Percentiles rank a stretch among this genome's conserved stretches.
Evolutionary conservation across 2,888 invertebrate species (phyloP).

Genomic region (Elaeidobius kamerunicus): DNA sequence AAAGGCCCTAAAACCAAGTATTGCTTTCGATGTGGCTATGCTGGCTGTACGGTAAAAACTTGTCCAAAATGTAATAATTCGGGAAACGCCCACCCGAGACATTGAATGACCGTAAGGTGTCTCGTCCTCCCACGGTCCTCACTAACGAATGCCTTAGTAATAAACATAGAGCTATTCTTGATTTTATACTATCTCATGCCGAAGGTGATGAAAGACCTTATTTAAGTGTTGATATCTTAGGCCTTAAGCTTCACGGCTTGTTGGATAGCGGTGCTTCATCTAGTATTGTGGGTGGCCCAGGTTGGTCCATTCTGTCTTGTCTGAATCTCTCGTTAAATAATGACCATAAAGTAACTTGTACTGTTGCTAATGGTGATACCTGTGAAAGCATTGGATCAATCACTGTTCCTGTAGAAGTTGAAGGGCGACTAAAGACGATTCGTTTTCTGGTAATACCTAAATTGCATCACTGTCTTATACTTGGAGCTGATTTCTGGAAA

Average conservation of each 20-base stretch:
- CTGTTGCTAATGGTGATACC: constrained; percentile 23
- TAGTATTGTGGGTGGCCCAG: constrained; percentile 19
- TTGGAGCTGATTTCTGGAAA: not conserved
- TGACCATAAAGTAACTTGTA: constrained; percentile 1
- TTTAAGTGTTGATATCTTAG: constrained; percentile 14
- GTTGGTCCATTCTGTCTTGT: constrained; percentile 15
- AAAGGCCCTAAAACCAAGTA: not conserved
- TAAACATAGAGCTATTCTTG: constrained; percentile 4
- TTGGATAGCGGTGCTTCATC: constrained; percentile 25
- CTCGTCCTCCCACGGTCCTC: not conserved
- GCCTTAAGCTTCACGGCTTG: constrained; percentile 9
- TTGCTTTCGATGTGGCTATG: constrained; percentile 23
- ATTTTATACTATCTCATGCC: constrained; percentile 24
- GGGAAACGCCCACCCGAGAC: constrained; percentile 23
- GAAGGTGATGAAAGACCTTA: constrained; percentile 19
- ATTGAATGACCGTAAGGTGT: constrained; percentile 9
- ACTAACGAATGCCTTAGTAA: not conserved
- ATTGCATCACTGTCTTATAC: constrained; percentile 4
- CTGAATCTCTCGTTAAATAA: constrained; percentile 12
- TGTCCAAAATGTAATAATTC: constrained; percentile 23
- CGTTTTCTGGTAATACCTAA: constrained; percentile 6
- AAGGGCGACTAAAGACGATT: constrained; percentile 13
- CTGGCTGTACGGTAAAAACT: constrained; percentile 19
- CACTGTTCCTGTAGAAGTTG: constrained; percentile 13
- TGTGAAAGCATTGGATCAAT: constrained; percentile 16